Percentiles rank a stretch among this genome's conserved stretches.
phyloP scores from a whole-genome alignment of 2,113 vertebrate genomes.

The Gallinago undulata region DNA sequence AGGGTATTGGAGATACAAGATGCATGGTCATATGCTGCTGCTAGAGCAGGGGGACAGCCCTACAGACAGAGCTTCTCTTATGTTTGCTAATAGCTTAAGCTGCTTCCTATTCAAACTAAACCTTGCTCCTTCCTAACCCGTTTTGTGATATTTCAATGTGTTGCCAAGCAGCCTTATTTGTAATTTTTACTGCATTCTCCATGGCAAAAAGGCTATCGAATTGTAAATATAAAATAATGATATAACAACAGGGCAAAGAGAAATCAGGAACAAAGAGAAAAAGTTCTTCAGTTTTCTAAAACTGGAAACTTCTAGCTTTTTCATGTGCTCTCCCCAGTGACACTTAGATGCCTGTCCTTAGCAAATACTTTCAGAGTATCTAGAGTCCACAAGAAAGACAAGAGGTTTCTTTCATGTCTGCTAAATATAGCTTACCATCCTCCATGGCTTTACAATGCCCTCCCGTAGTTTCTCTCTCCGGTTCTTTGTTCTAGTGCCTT shows the following conservation, averaged over 20 bases:
- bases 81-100: not conserved
- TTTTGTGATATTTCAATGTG: not conserved
- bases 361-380: not conserved
- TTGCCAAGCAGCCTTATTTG: not conserved
- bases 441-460: not conserved
- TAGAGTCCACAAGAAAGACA: not conserved
- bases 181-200: not conserved
- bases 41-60: not conserved
- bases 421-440: conserved; percentile 3
- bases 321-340: not conserved
- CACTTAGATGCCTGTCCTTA: not conserved
- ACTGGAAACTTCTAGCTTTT: not conserved
- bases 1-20: not conserved
- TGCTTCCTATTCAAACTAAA: conserved; percentile 4
- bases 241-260: not conserved
- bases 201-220: not conserved
- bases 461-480: not conserved
- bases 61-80: not conserved
- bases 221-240: not conserved
- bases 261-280: not conserved
- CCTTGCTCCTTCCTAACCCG: not conserved
- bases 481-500: conserved; percentile 12
- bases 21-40: not conserved
- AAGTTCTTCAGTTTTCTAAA: not conserved
- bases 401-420: not conserved